Evolutionary conservation across 2,888 invertebrate species (phyloP).

Genomic region (Cephus sareptanus): DNA sequence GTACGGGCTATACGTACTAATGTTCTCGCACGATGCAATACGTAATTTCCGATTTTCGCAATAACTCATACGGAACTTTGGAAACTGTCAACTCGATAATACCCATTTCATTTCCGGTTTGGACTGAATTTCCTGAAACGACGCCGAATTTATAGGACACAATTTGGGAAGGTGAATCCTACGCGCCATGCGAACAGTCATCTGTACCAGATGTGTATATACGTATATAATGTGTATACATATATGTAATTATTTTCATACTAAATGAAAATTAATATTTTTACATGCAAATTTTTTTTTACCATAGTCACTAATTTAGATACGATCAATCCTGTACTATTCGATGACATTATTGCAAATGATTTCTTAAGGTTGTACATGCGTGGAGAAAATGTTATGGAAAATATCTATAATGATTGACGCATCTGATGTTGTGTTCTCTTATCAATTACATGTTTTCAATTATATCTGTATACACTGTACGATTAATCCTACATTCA

Average conservation of each 20-base stretch:
- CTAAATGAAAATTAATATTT: too few species aligned
- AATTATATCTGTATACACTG: neutral
- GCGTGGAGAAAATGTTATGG: too few species aligned
- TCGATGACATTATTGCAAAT: too few species aligned
- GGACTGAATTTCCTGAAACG: constrained; percentile 24
- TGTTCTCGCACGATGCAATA: constrained; percentile 10
- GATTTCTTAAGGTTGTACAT: too few species aligned
- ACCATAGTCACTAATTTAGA: too few species aligned
- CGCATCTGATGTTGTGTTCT: neutral
- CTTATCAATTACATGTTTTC: neutral
- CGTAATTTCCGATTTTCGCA: constrained; percentile 28
- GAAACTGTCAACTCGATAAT: constrained; percentile 20
- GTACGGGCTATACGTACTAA: neutral
- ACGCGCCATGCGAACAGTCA: neutral
- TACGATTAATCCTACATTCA: neutral
- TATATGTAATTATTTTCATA: neutral
- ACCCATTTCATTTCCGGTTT: constrained; percentile 28
- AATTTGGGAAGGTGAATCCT: neutral
- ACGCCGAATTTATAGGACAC: constrained; percentile 24
- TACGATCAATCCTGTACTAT: too few species aligned
- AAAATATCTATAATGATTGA: too few species aligned
- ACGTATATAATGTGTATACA: neutral
- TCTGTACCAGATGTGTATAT: neutral
- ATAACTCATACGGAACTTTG: constrained; percentile 27
- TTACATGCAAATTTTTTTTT: too few species aligned